Evolutionary conservation across 2,113 vertebrate genomes (phyloP).

Genomic region (Oplegnathus fasciatus): DNA sequence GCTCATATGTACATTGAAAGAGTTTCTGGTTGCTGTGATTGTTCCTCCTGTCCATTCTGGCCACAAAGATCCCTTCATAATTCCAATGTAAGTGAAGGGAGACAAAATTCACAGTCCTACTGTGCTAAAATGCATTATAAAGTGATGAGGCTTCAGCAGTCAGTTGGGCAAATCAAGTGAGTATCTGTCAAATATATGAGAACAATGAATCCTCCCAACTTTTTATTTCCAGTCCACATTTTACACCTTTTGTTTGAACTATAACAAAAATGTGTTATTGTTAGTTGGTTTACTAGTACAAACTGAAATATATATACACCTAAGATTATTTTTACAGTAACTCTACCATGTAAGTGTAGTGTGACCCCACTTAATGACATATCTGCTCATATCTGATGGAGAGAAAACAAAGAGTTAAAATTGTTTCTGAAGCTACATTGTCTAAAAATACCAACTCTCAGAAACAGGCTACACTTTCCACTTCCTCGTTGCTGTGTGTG

Average conservation of each 20-base stretch:
- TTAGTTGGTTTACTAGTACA: not conserved
- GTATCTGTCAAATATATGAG: not conserved
- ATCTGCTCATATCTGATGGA: not conserved
- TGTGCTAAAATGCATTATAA: not conserved
- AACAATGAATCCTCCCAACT: not conserved
- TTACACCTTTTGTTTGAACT: not conserved
- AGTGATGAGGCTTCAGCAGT: not conserved
- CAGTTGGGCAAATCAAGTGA: not conserved
- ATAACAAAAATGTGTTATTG: too few relatives aligned
- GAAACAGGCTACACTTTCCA: slow-evolving; percentile 24
- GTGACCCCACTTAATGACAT: not conserved
- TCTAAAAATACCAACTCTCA: slow-evolving; percentile 46
- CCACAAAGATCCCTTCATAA: not conserved
- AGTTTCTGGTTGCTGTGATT: not conserved
- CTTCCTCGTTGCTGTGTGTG: slow-evolving; percentile 2
- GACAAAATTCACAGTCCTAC: not conserved
- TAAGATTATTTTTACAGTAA: not conserved
- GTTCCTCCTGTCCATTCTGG: not conserved
- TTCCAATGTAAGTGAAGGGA: not conserved
- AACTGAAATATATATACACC: not conserved
- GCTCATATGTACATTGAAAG: not conserved
- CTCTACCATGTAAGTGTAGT: not conserved
- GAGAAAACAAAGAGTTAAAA: not conserved
- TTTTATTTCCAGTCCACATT: not conserved
- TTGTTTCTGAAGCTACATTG: not conserved